A percentile compares a stretch with the other conserved stretches of the same genome.
These are phyloP conservation scores for Morinoia aosen DNA, from an alignment of 2,888 invertebrate species.

Conservation along the genomic window DNA sequence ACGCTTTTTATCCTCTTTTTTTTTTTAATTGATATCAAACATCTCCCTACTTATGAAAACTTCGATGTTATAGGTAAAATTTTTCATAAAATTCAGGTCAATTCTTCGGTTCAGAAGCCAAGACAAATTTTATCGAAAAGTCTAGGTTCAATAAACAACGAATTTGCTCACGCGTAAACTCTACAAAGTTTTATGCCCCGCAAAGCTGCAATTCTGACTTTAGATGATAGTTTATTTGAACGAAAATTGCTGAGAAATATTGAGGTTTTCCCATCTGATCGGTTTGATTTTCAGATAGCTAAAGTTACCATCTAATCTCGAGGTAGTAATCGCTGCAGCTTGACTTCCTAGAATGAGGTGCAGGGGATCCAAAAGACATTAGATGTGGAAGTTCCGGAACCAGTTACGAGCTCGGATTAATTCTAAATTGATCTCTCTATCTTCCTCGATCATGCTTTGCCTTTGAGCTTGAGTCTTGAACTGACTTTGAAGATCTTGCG, in stretches of 20 bases:
- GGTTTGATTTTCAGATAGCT: background rate
- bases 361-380: background rate
- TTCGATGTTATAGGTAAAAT: background rate
- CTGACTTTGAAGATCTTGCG: background rate
- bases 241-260: background rate
- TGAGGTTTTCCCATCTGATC: background rate
- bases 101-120: background rate
- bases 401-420: conserved; percentile 10
- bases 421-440: background rate
- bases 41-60: too few species aligned
- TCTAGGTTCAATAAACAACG: background rate
- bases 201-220: background rate
- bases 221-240: background rate
- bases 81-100: background rate
- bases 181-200: background rate
- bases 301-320: background rate
- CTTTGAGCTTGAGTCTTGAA: background rate
- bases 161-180: background rate
- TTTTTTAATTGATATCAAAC: too few species aligned
- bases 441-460: background rate
- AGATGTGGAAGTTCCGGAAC: background rate
- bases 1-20: too few species aligned
- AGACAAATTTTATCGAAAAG: background rate
- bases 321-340: background rate
- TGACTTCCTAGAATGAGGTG: background rate